Base-by-base conservation (phyloP, 2,888 invertebrate genomes). In the Cephus spinipes region DNA sequence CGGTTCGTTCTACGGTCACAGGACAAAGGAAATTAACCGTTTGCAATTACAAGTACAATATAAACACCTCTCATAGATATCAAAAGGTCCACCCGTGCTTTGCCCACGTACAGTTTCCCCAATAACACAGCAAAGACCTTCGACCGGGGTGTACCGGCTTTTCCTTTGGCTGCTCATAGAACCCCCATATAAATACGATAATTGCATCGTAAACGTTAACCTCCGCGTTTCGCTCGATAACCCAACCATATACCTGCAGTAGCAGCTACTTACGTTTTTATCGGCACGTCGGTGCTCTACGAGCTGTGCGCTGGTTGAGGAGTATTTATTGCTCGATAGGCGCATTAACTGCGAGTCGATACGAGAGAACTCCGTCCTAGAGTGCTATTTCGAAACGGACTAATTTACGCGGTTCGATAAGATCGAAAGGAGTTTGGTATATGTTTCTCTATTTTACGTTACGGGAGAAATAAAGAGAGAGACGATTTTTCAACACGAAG, bases 151-250 rank as follows among this genome's bases (percentile, higher is more conserved):
- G 55, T 23, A 55, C 55, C 55, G 55, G 55, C 55, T 55, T 23
- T 55, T 55, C 55, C 23, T 55, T 55, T 23, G 23, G 55, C 23
- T 15, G 55, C 55, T 55, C 55, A 23, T 55, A 23, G 23, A 55
- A 23, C 4, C 15, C 15, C 30, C 30, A 23, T 71, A 71, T 71
- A 71, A 71, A 71, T 71, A 71, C 71, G 71, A 15, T 71, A 71
- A 71, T 71, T 71, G 71, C 71, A 32, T 23, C 15, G 30, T 33
- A 33, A 32, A 71, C 31, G 30, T 71, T 71, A 71, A 71, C 71
- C 71, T 23, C 30, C 31, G 71, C 31, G 71, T 33, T 33, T 71
- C 71, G 71, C 32, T 71, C 71, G 71, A 71, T 71, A 71, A 55
- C 55, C 55, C 2, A 55, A 55, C 55, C 55, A 15, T 55, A 23